Evolutionary conservation across 2,797 vertebrate species (phyloP), one percentile per base, ranked within the genome.

Genomic region (Pseudochirops cupreus): DNA sequence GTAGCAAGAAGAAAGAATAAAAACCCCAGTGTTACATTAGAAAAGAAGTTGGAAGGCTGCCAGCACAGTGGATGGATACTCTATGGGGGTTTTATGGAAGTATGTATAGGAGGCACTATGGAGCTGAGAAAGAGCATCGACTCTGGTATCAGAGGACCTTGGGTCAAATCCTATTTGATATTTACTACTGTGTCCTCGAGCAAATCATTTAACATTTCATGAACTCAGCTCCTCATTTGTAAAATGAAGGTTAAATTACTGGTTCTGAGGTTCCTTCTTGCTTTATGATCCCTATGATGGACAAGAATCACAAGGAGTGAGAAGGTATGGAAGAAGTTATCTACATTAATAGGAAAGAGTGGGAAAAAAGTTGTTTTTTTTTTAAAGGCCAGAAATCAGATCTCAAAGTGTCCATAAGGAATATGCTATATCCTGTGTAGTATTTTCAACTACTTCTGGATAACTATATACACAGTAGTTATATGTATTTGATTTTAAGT

Each of bases 121-220:
- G n/a, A 74, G 33, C 5, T 74, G 29, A 29, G 50, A 91, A 93
- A 91, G 24, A 87, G 0, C 46, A 56, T 18, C 46, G 33, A 5
- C 1, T 0, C 91, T 95, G 1, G 16, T 11, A 53, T 90, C 39
- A 91, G 56, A 95, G 93, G 89, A 57, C 4, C 11, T 92, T 53
- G 11, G 3, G 95, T 96, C 57, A 92, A 90, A 93, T 93, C 52
- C 59, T 33, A 91, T 56, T 50, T 53, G 62, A 13, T 91, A 26
- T 90, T 93, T 58, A 62, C 11, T 52, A 24, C 52, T 31, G 9
- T 92, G 94, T 82, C n/a, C 55, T 89, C 56, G 11, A 91, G 29
- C 92, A 50, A 89, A 92, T 91, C 82, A 92, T 91, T 56, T 59
- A 92, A 94, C 82, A 14, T 92, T 31, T 91, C 56, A 93, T 56